phyloP scores from a whole-genome alignment of 2,888 invertebrate genomes.

The Phortica okadai region DNA sequence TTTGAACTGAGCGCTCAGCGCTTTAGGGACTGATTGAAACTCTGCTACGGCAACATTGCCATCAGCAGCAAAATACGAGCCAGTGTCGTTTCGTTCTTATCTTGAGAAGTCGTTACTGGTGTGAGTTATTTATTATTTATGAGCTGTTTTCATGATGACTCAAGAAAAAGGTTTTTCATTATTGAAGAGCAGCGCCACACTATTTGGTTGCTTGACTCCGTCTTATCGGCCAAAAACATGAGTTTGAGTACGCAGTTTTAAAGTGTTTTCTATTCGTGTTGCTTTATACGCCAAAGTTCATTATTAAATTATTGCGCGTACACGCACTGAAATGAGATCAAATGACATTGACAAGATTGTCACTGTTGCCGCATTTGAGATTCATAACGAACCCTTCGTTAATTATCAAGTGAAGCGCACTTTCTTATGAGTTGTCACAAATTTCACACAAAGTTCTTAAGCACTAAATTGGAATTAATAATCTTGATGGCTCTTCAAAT shows the following conservation, averaged over 20 bases:
- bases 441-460: too few relatives aligned
- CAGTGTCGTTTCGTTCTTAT: constrained; percentile 1
- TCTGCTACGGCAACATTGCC: not conserved
- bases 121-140: constrained; percentile 20
- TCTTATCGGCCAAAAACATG: not conserved
- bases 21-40: not conserved
- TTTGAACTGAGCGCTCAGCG: not conserved
- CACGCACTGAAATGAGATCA: not conserved
- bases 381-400: not conserved
- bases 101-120: not conserved
- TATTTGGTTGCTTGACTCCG: too few relatives aligned
- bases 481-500: too few relatives aligned
- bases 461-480: too few relatives aligned
- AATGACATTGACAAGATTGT: not conserved
- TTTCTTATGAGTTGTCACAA: too few relatives aligned
- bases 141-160: constrained; percentile 14
- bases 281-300: not conserved
- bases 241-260: not conserved
- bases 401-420: not conserved
- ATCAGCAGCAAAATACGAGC: not conserved
- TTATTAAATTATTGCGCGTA: not conserved
- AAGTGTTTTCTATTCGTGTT: constrained; percentile 27
- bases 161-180: constrained; percentile 16
- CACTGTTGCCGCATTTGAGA: not conserved
- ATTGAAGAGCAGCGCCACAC: not conserved